Evolutionary conservation across 2,797 vertebrate genomes (phyloP), one percentile per base, ranked within the genome.

Genomic region (Rhinophrynus dorsalis): DNA sequence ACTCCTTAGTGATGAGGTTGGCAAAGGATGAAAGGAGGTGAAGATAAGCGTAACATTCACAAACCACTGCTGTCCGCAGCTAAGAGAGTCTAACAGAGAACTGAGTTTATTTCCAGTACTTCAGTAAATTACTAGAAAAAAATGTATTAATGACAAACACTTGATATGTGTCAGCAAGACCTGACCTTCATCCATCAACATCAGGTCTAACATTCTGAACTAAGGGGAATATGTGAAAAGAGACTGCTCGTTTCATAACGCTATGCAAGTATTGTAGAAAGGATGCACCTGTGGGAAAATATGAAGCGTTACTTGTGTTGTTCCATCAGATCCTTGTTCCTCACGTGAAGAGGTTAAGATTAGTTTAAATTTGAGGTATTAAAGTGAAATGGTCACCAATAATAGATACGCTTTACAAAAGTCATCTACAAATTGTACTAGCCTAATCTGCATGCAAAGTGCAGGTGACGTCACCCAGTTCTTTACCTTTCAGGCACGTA

Each of bases 171-270:
- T 67, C 70, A 45, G 52, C 23, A 62, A 33, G 26, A 45, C 60
- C 35, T 73, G 55, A 73, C 55, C 62, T 60, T 73, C 45, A 73
- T 67, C 62, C 27, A 33, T 67, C 55, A 66, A 10, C 68, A 56
- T 37, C 15, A 33, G 12, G 13, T 8, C 20, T 44, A 37, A 61
- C n/a, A n/a, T n/a, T n/a, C n/a, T n/a, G n/a, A n/a, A n/a, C n/a
- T n/a, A n/a, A n/a, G n/a, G n/a, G n/a, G n/a, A n/a, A n/a, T n/a
- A 4, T 30, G 9, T 4, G 29, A 30, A 4, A 30, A 30, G 12
- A 6, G 12, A 6, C 12, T 13, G 6, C 35, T 38, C 21, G 8
- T 54, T 35, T 3, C 21, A 26, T 18, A 2, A 45, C 20, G 1
- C 21, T 13, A 18, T 8, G 15, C 42, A 30, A 9, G 9, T 30